Evolutionary conservation across 2,113 vertebrate genomes (phyloP).

Genomic region (Peromyscus polionotus): DNA sequence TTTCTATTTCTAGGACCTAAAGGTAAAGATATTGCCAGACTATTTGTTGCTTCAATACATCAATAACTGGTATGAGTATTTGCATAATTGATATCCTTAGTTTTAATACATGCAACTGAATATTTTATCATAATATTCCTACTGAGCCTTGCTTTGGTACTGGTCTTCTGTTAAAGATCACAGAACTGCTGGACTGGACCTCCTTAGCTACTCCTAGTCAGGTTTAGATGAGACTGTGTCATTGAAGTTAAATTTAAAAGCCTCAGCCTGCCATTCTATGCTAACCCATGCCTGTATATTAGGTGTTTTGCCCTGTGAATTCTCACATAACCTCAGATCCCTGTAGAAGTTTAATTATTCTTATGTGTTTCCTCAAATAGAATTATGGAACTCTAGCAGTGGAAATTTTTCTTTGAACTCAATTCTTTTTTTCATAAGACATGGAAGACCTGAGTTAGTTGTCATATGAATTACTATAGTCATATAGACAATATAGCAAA

Average conservation of each 20-base stretch:
- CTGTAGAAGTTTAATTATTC: background rate
- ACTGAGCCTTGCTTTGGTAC: background rate
- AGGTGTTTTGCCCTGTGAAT: background rate
- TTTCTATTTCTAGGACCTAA: background rate
- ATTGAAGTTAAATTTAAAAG: background rate
- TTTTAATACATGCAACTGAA: background rate
- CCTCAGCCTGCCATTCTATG: background rate
- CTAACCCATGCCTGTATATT: background rate
- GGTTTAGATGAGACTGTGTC: background rate
- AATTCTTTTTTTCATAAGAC: background rate
- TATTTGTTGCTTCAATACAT: background rate
- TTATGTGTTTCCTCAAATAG: background rate
- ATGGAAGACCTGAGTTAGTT: background rate
- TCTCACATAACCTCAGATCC: background rate
- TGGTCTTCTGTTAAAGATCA: background rate
- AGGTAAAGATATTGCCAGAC: background rate
- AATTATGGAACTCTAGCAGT: background rate
- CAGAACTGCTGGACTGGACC: background rate
- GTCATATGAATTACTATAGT: background rate
- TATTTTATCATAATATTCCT: background rate
- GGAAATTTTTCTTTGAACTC: background rate
- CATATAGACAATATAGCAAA: no score
- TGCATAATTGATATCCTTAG: background rate
- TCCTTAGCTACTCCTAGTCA: background rate
- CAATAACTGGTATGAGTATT: background rate